Conservation (phyloP, 1,140 invertebrate genomes). For the Leucophenga varia region DNA sequence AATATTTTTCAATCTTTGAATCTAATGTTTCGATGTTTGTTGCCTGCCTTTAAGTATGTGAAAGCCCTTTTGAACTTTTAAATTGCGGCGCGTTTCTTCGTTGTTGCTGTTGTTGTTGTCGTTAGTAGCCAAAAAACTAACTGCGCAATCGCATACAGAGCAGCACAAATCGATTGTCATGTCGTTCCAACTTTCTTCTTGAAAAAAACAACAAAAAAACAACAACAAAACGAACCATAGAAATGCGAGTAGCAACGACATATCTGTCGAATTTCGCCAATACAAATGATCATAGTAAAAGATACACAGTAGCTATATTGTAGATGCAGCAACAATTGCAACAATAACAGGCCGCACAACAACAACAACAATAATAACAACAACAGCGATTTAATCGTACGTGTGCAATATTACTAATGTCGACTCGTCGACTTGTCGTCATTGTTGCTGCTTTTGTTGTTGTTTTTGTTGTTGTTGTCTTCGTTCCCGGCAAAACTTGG, state of each 20-base stretch:
- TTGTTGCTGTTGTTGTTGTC: no score
- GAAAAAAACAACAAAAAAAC: no score
- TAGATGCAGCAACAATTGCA: constrained; percentile 12
- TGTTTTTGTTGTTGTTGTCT: no score
- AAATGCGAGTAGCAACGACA: constrained; percentile 28
- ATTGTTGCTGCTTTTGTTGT: no score
- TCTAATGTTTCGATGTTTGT: no score
- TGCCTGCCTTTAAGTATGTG: constrained; percentile 45
- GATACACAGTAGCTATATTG: constrained; percentile 31
- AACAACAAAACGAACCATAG: no score
- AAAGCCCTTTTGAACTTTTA: constrained; percentile 41
- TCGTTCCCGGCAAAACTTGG: no score
- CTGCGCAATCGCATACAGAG: constrained; percentile 35
- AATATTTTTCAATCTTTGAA: no score
- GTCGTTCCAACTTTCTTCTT: no score
- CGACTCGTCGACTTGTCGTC: constrained; percentile 2
- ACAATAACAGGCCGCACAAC: no score
- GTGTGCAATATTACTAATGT: constrained; percentile 38
- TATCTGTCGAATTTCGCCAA: constrained; percentile 41
- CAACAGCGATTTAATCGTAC: constrained; percentile 25
- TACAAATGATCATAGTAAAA: constrained; percentile 49
- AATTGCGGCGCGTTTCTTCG: constrained; percentile 32
- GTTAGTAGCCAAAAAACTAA: constrained; percentile 29
- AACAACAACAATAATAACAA: no score
- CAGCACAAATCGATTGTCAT: constrained; percentile 47